Conservation (phyloP, 2,113 vertebrate species). For the Rhinogobius similis region DNA sequence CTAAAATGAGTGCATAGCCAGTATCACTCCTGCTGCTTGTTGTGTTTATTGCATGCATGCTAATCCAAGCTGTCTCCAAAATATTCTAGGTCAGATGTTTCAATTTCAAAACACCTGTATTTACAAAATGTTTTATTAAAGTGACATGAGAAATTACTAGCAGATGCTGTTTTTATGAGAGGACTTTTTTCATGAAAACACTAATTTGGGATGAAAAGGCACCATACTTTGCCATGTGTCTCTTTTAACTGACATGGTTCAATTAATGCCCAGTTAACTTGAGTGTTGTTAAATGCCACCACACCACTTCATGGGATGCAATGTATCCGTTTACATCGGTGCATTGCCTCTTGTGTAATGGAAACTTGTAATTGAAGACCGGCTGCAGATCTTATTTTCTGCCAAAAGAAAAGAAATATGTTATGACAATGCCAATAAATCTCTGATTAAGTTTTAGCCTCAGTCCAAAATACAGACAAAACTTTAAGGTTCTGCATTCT, state of each 20-base stretch:
- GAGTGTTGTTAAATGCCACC: conserved; percentile 1
- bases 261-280: conserved; percentile 12
- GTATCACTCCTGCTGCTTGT: conserved; percentile 30
- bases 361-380: neutral
- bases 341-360: neutral
- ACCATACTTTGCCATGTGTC: neutral
- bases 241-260: neutral
- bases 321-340: neutral
- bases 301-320: neutral
- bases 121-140: conserved; percentile 52
- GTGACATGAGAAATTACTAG: conserved; percentile 4
- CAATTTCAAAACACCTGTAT: conserved; percentile 24
- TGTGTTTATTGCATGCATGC: conserved; percentile 19
- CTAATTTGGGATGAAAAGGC: neutral
- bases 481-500: neutral
- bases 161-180: neutral
- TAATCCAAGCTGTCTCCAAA: conserved; percentile 6
- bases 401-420: neutral
- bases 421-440: neutral
- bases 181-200: neutral
- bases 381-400: neutral
- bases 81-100: conserved; percentile 29
- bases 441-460: neutral
- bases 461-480: neutral
- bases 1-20: conserved; percentile 28